A percentile compares a stretch with the other conserved stretches of the same genome.
Conservation (phyloP, 2,797 vertebrate species). For the Cyprinodon diabolis region DNA sequence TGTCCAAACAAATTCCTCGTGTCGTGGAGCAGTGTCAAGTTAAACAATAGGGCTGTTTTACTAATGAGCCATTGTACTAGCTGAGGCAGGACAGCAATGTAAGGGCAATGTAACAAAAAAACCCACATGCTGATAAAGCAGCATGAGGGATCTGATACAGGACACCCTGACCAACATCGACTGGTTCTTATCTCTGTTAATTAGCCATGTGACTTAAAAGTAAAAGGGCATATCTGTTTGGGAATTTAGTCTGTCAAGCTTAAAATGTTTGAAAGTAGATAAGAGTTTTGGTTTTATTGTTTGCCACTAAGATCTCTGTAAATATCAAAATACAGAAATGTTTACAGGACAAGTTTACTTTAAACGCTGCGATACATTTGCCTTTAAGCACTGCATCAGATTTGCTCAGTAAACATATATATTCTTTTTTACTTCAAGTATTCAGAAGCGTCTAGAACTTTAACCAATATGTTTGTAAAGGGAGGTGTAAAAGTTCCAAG, state of each 20-base stretch:
- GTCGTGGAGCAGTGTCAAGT: neutral
- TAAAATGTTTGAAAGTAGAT: neutral
- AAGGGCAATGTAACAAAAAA: conserved; percentile 17
- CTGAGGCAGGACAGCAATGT: conserved; percentile 13
- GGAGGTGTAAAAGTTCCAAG: neutral
- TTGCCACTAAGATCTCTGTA: neutral
- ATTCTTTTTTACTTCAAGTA: neutral
- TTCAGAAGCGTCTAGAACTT: neutral
- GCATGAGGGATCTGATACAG: conserved; percentile 8
- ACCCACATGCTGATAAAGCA: conserved; percentile 30
- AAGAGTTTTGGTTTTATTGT: neutral
- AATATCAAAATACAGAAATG: neutral
- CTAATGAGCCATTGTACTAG: neutral
- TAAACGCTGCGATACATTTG: too few relatives aligned
- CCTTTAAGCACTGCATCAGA: neutral
- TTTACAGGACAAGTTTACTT: neutral
- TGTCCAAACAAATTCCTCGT: neutral
- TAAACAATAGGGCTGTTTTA: neutral
- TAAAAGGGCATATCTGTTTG: neutral
- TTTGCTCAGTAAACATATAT: neutral
- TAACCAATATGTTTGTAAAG: neutral
- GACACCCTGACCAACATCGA: neutral
- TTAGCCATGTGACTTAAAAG: neutral
- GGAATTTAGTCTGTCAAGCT: neutral
- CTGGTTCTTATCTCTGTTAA: neutral